Evolutionary conservation across 2,113 vertebrate genomes (phyloP).

Genomic region (Notiomystis cincta): DNA sequence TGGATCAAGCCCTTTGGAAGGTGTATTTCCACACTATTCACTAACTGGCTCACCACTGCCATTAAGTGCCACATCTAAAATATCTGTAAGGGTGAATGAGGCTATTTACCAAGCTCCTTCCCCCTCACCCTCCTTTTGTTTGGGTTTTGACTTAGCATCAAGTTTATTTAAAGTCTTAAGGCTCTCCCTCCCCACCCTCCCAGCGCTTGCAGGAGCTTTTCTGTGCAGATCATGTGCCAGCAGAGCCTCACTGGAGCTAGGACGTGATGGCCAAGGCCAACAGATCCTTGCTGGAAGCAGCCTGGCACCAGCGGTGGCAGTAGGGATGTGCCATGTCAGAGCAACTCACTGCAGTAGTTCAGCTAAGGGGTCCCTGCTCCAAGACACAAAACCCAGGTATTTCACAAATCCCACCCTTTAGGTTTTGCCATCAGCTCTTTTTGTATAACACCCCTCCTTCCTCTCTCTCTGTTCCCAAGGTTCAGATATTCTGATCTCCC

Average conservation of each 20-base stretch:
- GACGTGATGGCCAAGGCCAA: rapidly evolving
- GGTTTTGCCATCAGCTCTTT: not conserved
- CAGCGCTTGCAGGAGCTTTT: not conserved
- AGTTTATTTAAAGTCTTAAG: constrained; percentile 42
- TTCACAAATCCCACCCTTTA: not conserved
- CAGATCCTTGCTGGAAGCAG: rapidly evolving
- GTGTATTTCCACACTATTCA: rapidly evolving
- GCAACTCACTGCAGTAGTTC: not conserved
- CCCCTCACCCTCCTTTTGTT: not conserved
- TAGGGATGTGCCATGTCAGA: rapidly evolving
- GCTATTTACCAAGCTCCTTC: not conserved
- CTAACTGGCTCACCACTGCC: not conserved
- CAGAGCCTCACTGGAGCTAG: not conserved
- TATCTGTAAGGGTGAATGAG: not conserved
- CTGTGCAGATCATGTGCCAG: rapidly evolving
- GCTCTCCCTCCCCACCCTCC: not conserved
- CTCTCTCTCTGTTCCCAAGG: not conserved
- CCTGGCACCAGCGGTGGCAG: rapidly evolving
- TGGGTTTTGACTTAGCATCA: not conserved
- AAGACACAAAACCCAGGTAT: not conserved
- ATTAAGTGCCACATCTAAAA: not conserved
- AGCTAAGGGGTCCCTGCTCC: not conserved
- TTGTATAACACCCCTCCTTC: not conserved
- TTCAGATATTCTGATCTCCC: not conserved
- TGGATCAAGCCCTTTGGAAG: not conserved